These are phyloP conservation scores for Rhodeus uyekii DNA, from an alignment of 2,797 vertebrate genomes.

Conservation along the genomic window DNA sequence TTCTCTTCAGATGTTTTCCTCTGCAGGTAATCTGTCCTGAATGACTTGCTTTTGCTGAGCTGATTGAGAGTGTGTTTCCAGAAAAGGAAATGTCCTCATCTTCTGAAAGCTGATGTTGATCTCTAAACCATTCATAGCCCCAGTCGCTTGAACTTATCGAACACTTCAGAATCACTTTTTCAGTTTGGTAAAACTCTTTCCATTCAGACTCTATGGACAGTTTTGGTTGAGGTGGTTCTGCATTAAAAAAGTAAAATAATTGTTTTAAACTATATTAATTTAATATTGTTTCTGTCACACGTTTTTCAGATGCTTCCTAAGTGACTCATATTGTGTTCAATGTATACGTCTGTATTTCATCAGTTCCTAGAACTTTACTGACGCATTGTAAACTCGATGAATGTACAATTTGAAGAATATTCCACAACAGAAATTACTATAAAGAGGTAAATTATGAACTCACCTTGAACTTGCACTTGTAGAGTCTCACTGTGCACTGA, in stretches of 20 bases:
- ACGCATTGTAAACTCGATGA: background rate
- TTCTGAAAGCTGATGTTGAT: background rate
- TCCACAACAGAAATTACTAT: background rate
- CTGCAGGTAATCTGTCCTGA: conserved; percentile 14
- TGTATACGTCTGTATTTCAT: background rate
- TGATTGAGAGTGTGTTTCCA: background rate
- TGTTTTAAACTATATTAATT: background rate
- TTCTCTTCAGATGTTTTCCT: background rate
- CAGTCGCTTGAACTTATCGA: conserved; percentile 7
- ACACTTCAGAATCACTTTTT: conserved; percentile 45
- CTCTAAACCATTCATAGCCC: conserved; percentile 39
- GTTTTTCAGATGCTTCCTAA: background rate
- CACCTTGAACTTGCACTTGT: background rate
- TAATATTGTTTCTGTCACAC: background rate
- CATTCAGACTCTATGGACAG: background rate
- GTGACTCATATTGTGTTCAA: background rate
- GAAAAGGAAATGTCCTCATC: background rate
- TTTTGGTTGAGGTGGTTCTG: background rate
- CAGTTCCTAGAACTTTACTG: background rate
- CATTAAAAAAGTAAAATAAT: too few species aligned
- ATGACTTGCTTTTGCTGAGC: background rate
- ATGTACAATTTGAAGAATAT: background rate
- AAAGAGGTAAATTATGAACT: background rate
- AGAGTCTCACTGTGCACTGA: background rate
- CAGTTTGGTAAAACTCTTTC: conserved; percentile 33